A percentile compares a stretch with the other conserved stretches of the same genome.
Evolutionary conservation across 2,113 vertebrate species (phyloP).

Genomic region (Psilopsiagon aymara): DNA sequence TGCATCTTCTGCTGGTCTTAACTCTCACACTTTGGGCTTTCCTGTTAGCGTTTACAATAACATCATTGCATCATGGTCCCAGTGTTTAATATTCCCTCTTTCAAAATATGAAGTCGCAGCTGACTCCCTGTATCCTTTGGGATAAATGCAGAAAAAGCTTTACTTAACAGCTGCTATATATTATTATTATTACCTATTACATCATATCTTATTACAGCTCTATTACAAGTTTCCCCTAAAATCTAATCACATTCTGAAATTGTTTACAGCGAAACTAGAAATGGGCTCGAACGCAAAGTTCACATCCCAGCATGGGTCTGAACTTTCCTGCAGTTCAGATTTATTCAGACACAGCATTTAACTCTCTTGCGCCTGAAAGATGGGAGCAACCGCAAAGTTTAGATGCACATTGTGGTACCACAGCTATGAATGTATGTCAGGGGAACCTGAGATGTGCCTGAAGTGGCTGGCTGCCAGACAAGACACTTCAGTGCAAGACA

Average conservation of each 20-base stretch:
- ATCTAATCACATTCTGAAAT: conserved; percentile 70
- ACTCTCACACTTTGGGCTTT: conserved; percentile 52
- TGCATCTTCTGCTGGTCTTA: conserved; percentile 59
- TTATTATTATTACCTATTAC: conserved; percentile 73
- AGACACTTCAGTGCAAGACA: background rate
- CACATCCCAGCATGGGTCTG: conserved; percentile 57
- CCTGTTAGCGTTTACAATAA: conserved; percentile 33
- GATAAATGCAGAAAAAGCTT: conserved; percentile 52
- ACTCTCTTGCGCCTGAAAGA: conserved; percentile 40
- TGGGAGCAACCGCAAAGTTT: background rate
- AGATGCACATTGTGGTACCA: background rate
- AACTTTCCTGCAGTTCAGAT: conserved; percentile 46
- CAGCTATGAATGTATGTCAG: accelerated
- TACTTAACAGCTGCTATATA: conserved; percentile 71
- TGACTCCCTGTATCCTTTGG: conserved; percentile 68
- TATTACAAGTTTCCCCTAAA: conserved; percentile 68
- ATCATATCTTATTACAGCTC: conserved; percentile 71
- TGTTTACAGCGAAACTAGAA: conserved; percentile 61
- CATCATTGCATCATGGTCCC: conserved; percentile 27
- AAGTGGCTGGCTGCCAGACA: background rate
- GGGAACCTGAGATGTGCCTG: background rate
- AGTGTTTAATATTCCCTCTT: conserved; percentile 65
- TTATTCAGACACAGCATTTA: conserved; percentile 17
- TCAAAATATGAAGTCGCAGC: conserved; percentile 68
- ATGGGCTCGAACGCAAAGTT: conserved; percentile 28